These are phyloP conservation scores for Malacosoma neustria DNA, from an alignment of 2,888 invertebrate genomes.

Conservation along the genomic window DNA sequence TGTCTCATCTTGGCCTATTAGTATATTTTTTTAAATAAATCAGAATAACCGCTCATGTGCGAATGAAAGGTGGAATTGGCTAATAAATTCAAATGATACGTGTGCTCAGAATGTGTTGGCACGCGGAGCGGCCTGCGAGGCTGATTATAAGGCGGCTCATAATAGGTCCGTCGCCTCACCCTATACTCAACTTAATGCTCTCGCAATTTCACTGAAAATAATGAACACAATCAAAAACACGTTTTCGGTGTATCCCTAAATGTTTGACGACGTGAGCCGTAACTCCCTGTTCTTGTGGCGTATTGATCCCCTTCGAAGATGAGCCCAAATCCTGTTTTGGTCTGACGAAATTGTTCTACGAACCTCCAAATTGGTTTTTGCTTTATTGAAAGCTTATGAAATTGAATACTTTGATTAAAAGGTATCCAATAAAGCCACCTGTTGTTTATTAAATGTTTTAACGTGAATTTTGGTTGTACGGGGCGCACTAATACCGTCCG, in stretches of 20 bases:
- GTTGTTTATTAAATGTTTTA: background rate
- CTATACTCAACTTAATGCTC: conserved; percentile 73
- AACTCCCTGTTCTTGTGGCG: conserved; percentile 24
- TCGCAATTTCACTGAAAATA: conserved; percentile 73
- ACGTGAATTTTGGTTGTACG: no score
- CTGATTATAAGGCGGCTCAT: conserved; percentile 67
- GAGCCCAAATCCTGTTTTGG: conserved; percentile 30
- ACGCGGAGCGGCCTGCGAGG: conserved; percentile 37
- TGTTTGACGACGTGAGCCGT: conserved; percentile 44
- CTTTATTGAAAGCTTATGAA: conserved; percentile 14
- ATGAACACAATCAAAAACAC: conserved; percentile 66
- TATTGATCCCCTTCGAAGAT: conserved; percentile 33
- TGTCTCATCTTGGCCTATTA: no score
- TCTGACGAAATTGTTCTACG: conserved; percentile 44
- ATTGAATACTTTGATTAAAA: conserved; percentile 13
- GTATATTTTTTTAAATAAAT: no score
- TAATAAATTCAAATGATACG: conserved; percentile 57
- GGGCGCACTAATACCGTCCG: no score
- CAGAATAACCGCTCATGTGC: no score
- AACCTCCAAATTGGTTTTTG: conserved; percentile 38
- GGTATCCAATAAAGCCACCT: background rate
- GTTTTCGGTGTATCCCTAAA: conserved; percentile 52
- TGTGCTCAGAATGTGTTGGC: conserved; percentile 31
- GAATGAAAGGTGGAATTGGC: conserved; percentile 32
- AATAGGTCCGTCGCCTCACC: conserved; percentile 63